phyloP scores from a whole-genome alignment of 2,113 vertebrate species.

The Dicentrarchus labrax region DNA sequence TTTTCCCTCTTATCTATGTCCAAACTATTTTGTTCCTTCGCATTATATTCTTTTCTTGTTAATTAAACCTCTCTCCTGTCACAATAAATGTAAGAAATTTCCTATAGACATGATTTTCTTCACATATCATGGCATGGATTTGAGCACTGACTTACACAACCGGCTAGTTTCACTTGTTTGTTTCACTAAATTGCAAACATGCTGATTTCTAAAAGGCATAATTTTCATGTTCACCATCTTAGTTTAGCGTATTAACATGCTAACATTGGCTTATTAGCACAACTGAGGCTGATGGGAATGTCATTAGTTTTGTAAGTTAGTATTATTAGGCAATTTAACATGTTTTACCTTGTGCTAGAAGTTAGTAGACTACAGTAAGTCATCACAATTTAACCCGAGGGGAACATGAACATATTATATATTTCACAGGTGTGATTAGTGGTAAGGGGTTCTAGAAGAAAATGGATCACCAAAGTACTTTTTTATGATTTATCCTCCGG shows the following conservation, averaged over 20 bases:
- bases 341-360: not conserved
- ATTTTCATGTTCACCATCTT: not conserved
- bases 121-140: not conserved
- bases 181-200: not conserved
- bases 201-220: too few species aligned
- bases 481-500: not conserved
- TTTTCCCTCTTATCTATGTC: not conserved
- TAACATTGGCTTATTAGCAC: not conserved
- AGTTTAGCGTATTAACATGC: not conserved
- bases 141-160: not conserved
- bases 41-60: not conserved
- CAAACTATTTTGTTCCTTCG: not conserved
- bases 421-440: not conserved
- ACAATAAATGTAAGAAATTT: not conserved
- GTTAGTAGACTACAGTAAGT: not conserved
- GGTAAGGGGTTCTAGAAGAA: too few species aligned
- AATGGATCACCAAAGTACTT: too few species aligned
- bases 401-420: not conserved
- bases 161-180: too few species aligned
- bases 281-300: not conserved
- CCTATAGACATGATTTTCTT: too few species aligned
- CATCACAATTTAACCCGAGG: not conserved
- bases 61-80: not conserved
- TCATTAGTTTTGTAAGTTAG: not conserved
- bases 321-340: not conserved